phyloP scores from a whole-genome alignment of 1,140 invertebrate genomes.

The Diachasma alloeum region DNA sequence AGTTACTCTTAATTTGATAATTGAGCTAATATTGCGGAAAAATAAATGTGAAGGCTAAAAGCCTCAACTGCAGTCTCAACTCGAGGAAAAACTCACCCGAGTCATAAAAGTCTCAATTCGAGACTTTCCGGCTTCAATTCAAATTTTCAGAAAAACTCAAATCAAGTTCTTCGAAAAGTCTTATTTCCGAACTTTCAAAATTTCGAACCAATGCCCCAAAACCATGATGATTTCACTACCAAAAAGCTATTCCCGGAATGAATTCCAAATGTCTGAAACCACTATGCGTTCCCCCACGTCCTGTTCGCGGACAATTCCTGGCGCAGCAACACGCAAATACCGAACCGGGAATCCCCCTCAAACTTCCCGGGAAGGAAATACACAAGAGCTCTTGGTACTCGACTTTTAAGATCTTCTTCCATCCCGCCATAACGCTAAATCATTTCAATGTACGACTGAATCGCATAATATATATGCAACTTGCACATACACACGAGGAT shows the following conservation, averaged over 20 bases:
- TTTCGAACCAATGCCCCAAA: neutral
- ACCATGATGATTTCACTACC: neutral
- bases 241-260: neutral
- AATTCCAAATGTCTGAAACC: neutral
- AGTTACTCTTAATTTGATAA: too few relatives aligned
- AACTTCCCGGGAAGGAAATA: slow-evolving; percentile 19
- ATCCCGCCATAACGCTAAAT: slow-evolving; percentile 11
- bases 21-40: too few relatives aligned
- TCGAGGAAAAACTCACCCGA: too few relatives aligned
- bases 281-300: neutral
- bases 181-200: too few relatives aligned
- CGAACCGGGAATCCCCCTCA: neutral
- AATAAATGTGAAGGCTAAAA: too few relatives aligned
- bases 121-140: too few relatives aligned
- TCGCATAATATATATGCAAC: neutral
- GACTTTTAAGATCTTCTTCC: neutral
- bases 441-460: slow-evolving; percentile 12
- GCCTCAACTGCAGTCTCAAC: too few relatives aligned
- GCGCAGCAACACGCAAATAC: neutral
- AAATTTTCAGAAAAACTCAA: too few relatives aligned
- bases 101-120: too few relatives aligned
- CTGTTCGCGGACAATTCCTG: neutral
- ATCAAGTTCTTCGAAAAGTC: too few relatives aligned
- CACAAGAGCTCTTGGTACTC: slow-evolving; percentile 10
- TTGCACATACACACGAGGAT: neutral